Percentiles rank a stretch among this genome's conserved stretches.
Evolutionary conservation across 2,888 invertebrate species (phyloP).

Genomic region (Melinaea marsaeus): DNA sequence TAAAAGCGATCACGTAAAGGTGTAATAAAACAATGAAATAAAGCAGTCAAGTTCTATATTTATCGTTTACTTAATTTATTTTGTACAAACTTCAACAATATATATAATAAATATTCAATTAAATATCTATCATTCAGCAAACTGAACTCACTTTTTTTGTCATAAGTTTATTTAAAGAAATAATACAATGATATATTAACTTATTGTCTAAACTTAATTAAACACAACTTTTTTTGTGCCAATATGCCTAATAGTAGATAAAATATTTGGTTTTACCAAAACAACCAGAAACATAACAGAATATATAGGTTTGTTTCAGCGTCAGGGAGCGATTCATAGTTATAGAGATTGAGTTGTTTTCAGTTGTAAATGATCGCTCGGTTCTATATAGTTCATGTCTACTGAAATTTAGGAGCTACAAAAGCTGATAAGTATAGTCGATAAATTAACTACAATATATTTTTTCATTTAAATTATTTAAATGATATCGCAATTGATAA

Average conservation of each 20-base stretch:
- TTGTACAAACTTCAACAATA: slow-evolving; percentile 80
- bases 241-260: slow-evolving; percentile 76
- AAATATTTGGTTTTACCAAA: slow-evolving; percentile 74
- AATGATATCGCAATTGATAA: not conserved
- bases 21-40: slow-evolving; percentile 58
- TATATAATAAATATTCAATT: slow-evolving; percentile 79
- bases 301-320: slow-evolving; percentile 29
- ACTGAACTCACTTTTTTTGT: slow-evolving; percentile 79
- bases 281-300: slow-evolving; percentile 40
- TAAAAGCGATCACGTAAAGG: not conserved
- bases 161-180: slow-evolving; percentile 74
- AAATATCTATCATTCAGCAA: slow-evolving; percentile 78
- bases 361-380: not conserved
- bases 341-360: slow-evolving; percentile 10
- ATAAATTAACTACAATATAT: slow-evolving; percentile 12
- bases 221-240: slow-evolving; percentile 79
- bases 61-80: slow-evolving; percentile 80
- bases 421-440: slow-evolving; percentile 13
- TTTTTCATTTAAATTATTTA: slow-evolving; percentile 6
- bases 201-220: slow-evolving; percentile 79
- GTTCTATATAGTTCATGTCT: slow-evolving; percentile 9
- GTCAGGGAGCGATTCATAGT: slow-evolving; percentile 32
- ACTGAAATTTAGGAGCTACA: slow-evolving; percentile 14
- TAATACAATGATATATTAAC: slow-evolving; percentile 74
- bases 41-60: slow-evolving; percentile 80